Percentiles rank a stretch among this genome's conserved stretches.
Evolutionary conservation across 2,888 invertebrate genomes (phyloP).

Genomic region (Dexiosoma caninum): DNA sequence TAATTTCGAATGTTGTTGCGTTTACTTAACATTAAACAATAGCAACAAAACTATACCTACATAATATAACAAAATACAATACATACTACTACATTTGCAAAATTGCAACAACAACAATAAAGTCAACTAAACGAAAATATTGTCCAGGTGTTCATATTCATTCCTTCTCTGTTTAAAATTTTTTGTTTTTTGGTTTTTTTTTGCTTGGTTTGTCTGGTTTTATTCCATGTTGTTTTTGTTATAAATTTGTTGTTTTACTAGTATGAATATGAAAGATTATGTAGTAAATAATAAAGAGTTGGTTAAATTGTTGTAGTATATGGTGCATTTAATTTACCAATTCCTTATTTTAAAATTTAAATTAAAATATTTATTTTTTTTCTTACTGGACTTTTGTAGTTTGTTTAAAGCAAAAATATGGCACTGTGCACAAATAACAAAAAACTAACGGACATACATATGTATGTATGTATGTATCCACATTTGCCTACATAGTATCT

Average conservation of each 20-base stretch:
- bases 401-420: slow-evolving; percentile 8
- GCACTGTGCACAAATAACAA: slow-evolving; percentile 11
- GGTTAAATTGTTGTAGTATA: slow-evolving; percentile 6
- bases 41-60: not conserved
- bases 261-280: slow-evolving; percentile 3
- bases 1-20: slow-evolving; percentile 37
- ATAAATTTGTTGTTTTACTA: slow-evolving; percentile 47
- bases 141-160: slow-evolving; percentile 61
- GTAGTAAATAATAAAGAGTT: slow-evolving; percentile 27
- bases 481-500: no score
- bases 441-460: not conserved
- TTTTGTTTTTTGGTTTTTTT: not conserved
- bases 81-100: slow-evolving; percentile 40
- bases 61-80: slow-evolving; percentile 21
- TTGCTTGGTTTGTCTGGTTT: slow-evolving; percentile 24
- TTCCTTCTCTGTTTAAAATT: slow-evolving; percentile 19
- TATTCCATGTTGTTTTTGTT: slow-evolving; percentile 33
- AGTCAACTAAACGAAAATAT: slow-evolving; percentile 39
- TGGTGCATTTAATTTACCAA: slow-evolving; percentile 27
- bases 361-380: slow-evolving; percentile 3
- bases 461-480: no score
- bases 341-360: slow-evolving; percentile 38
- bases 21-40: slow-evolving; percentile 31
- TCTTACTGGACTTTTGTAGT: not conserved
- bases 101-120: slow-evolving; percentile 1